Evolutionary conservation across 2,888 invertebrate genomes (phyloP).

Genomic region (Perizoma affinitatum): DNA sequence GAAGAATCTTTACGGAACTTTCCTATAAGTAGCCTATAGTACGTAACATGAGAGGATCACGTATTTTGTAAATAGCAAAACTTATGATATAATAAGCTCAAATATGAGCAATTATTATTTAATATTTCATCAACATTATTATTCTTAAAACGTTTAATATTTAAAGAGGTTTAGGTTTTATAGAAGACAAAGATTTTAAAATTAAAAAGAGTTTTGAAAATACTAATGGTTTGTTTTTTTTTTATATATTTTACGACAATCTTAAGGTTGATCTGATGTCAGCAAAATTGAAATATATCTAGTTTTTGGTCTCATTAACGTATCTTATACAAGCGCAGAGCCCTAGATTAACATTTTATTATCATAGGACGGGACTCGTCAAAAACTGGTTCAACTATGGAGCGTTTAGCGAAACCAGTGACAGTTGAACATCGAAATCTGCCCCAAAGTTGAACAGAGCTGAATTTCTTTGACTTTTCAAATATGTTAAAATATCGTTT

Average conservation of each 20-base stretch:
- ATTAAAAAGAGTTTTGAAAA: not conserved
- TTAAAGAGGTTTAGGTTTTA: not conserved
- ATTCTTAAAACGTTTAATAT: not conserved
- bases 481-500: too few species aligned
- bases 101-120: constrained; percentile 36
- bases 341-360: constrained; percentile 44
- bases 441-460: constrained; percentile 53
- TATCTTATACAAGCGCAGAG: constrained; percentile 9
- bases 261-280: too few species aligned
- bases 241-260: too few species aligned
- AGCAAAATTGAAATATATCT: too few species aligned
- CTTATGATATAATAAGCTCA: constrained; percentile 36
- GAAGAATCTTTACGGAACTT: constrained; percentile 1
- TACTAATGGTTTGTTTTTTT: too few species aligned
- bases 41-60: constrained; percentile 3
- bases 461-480: constrained; percentile 34
- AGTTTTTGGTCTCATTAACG: not conserved
- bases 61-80: constrained; percentile 36
- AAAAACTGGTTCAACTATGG: constrained; percentile 55
- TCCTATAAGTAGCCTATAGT: not conserved
- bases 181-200: constrained; percentile 14
- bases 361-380: constrained; percentile 63
- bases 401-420: constrained; percentile 48
- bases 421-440: constrained; percentile 60
- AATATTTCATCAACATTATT: constrained; percentile 19